These are phyloP conservation scores for Spodoptera littoralis DNA, from an alignment of 2,888 invertebrate species.

Conservation along the genomic window DNA sequence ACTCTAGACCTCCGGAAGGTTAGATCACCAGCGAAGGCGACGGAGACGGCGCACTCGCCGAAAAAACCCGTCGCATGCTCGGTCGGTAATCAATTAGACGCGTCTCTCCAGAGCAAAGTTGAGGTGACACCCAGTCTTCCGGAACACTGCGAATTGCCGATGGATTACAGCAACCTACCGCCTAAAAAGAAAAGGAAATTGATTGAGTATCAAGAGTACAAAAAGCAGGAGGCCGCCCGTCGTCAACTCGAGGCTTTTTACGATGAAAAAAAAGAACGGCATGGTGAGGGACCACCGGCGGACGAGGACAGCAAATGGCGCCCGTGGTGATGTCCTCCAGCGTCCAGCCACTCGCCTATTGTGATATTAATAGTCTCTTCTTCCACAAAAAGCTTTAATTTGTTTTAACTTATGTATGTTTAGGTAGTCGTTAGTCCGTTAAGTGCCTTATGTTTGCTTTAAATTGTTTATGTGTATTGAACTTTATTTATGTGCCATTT, in stretches of 20 bases:
- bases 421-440: constrained; percentile 46
- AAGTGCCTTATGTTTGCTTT: constrained; percentile 56
- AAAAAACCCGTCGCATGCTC: constrained; percentile 67
- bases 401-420: constrained; percentile 76
- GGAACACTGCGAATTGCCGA: constrained; percentile 84
- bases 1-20: constrained; percentile 84
- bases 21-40: constrained; percentile 78
- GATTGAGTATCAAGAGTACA: constrained; percentile 87
- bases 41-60: constrained; percentile 63
- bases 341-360: constrained; percentile 61
- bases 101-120: constrained; percentile 74
- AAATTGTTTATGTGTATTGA: constrained; percentile 45
- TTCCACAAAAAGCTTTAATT: constrained; percentile 88
- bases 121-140: constrained; percentile 74
- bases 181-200: constrained; percentile 88
- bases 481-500: constrained; percentile 77
- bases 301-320: constrained; percentile 84
- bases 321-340: constrained; percentile 73
- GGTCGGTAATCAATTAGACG: constrained; percentile 65
- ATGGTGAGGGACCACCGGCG: constrained; percentile 70
- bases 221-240: constrained; percentile 86
- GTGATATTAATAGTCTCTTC: constrained; percentile 86
- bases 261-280: constrained; percentile 76
- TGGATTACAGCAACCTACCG: constrained; percentile 87
- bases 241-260: constrained; percentile 81